Percentiles rank a stretch among this genome's conserved stretches.
phyloP scores from a whole-genome alignment of 2,113 vertebrate genomes.

The Brachirus orientalis region DNA sequence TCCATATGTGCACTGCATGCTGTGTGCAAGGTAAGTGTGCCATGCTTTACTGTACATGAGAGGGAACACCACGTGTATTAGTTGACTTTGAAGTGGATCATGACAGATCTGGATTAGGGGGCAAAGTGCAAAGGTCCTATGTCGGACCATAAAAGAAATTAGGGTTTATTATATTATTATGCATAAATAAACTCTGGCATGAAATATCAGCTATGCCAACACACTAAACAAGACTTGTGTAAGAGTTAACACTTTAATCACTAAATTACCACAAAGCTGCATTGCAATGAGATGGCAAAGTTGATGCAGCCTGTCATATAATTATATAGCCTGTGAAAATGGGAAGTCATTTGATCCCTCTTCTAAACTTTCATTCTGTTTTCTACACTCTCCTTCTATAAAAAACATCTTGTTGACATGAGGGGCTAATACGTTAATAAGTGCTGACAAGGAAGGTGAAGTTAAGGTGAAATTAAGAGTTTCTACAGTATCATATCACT shows the following conservation, averaged over 20 bases:
- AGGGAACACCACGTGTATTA: slow-evolving; percentile 56
- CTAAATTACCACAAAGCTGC: slow-evolving; percentile 60
- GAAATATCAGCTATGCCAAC: slow-evolving; percentile 67
- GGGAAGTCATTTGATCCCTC: slow-evolving; percentile 51
- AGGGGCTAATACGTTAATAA: slow-evolving; percentile 3
- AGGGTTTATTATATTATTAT: slow-evolving; percentile 83
- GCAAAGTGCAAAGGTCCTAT: slow-evolving; percentile 87
- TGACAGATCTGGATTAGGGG: slow-evolving; percentile 85
- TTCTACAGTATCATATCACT: not conserved
- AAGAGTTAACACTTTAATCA: slow-evolving; percentile 66
- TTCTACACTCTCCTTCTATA: slow-evolving; percentile 1
- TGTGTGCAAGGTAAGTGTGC: slow-evolving; percentile 27
- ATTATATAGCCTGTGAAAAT: slow-evolving; percentile 68
- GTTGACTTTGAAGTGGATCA: slow-evolving; percentile 76
- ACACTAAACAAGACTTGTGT: slow-evolving; percentile 79
- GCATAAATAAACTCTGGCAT: slow-evolving; percentile 82
- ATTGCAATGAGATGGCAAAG: slow-evolving; percentile 66
- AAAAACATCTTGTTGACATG: slow-evolving; percentile 36
- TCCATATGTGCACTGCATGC: not conserved
- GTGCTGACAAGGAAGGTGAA: not conserved
- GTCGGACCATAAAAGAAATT: slow-evolving; percentile 82
- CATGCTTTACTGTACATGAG: slow-evolving; percentile 41
- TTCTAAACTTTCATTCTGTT: slow-evolving; percentile 55
- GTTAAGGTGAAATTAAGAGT: slow-evolving; percentile 17
- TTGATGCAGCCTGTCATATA: slow-evolving; percentile 70